These are phyloP conservation scores for Barbus barbus DNA, from an alignment of 2,113 vertebrate species.

Conservation along the genomic window DNA sequence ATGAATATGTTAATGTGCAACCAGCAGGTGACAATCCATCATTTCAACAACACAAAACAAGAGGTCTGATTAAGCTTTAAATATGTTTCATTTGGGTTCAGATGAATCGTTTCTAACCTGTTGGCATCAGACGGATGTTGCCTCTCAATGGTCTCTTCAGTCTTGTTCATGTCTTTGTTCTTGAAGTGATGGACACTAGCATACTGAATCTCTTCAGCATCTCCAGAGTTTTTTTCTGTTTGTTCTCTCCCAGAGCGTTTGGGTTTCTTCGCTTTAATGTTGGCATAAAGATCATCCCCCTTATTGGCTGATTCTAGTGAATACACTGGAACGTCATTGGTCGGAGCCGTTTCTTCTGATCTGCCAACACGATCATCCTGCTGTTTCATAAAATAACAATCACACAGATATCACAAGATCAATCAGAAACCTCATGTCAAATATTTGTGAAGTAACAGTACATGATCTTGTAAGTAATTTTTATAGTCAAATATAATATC, in stretches of 20 bases:
- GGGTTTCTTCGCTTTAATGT: not conserved
- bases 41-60: not conserved
- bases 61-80: not conserved
- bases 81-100: not conserved
- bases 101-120: not conserved
- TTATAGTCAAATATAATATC: not conserved
- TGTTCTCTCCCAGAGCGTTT: not conserved
- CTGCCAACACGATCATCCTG: not conserved
- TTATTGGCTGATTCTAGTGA: constrained; percentile 2
- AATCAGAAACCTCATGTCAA: not conserved
- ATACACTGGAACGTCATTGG: not conserved
- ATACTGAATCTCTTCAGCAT: not conserved
- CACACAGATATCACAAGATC: not conserved
- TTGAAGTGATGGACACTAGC: not conserved
- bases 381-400: not conserved
- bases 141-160: not conserved
- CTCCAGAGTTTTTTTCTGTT: not conserved
- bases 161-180: not conserved
- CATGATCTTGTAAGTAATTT: not conserved
- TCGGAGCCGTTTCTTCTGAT: not conserved
- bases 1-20: too few species aligned
- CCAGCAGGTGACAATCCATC: not conserved
- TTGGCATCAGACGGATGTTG: not conserved
- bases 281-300: not conserved
- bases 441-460: not conserved